A percentile compares a stretch with the other conserved stretches of the same genome.
Conservation (phyloP, 2,113 vertebrate genomes). For the Dicaeum eximium region DNA sequence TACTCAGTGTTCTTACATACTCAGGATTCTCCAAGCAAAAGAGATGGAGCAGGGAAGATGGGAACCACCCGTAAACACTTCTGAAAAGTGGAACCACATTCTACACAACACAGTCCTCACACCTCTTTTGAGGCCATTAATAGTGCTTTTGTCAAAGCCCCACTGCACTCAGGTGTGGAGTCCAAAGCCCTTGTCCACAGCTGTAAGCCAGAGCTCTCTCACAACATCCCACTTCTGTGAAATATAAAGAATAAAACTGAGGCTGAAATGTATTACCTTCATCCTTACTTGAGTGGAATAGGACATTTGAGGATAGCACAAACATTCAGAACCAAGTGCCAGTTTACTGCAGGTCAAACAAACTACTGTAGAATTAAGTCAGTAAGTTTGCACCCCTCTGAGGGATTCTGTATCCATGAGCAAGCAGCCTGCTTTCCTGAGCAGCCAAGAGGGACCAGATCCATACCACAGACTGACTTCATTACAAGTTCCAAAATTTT, state of each 20-base stretch:
- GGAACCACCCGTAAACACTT: background rate
- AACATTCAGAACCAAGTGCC: background rate
- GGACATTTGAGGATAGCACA: background rate
- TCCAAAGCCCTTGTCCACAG: background rate
- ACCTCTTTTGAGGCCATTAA: background rate
- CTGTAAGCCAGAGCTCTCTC: background rate
- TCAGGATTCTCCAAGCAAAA: background rate
- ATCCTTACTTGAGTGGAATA: background rate
- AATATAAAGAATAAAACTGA: background rate
- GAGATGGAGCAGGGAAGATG: rapidly evolving
- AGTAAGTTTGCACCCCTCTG: background rate
- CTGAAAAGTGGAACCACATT: background rate
- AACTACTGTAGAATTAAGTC: background rate
- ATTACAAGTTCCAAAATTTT: rapidly evolving
- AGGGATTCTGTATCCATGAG: background rate
- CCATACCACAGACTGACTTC: background rate
- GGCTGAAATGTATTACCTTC: background rate
- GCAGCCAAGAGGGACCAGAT: background rate
- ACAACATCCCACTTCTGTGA: background rate
- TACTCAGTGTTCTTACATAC: rapidly evolving
- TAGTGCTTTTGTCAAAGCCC: background rate
- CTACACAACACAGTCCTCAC: background rate
- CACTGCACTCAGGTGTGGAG: background rate
- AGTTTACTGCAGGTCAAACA: background rate
- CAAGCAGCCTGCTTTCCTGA: background rate